Base-by-base conservation (phyloP, 1,140 invertebrate genomes). In the Nephotettix cincticeps region DNA sequence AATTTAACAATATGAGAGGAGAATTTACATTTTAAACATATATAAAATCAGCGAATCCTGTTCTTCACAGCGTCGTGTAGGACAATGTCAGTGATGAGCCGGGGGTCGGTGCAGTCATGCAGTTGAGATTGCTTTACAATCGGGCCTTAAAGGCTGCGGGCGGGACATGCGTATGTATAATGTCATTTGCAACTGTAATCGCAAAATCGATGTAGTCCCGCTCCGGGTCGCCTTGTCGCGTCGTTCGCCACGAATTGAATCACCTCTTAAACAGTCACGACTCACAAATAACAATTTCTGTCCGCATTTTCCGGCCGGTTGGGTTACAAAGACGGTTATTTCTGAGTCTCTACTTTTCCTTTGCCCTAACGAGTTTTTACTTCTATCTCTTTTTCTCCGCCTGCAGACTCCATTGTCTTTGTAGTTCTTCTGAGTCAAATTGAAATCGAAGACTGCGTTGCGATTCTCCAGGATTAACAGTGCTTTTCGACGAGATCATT, bases 311-410 rank as follows among this genome's bases (percentile, higher is more conserved):
- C 56, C 56, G 28, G 56, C 56, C 56, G 56, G 56, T 61, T 61
- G 56, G n/a, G 56, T 61, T 61, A 61, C 56, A 61, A 61, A 61
- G 47, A 54, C 19, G 56, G 56, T 61, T 61, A 61, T 61, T 61
- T 61, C 56, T 61, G 56, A 29, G 56, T 25, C 56, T 25, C 23
- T 19, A 54, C 47, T 61, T 6, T 61, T 51, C 47, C 25, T 61
- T 61, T 25, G 21, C 56, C 23, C 56, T 61, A 61, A 61, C 56
- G 56, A 61, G 56, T 61, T 61, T 36, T 61, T 61, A 61, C 56
- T 21, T 54, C 21, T 29, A 14, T 29, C 21, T 61, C 27, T 29
- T n/a, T 29, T 25, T 61, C 25, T 21, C 21, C 56, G 13, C 47
- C 21, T 9, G 36, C 36, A 6, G 21, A 21, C 4, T 51, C 14